Conservation (phyloP, 2,113 vertebrate genomes). For the Microcebus griseorufus region DNA sequence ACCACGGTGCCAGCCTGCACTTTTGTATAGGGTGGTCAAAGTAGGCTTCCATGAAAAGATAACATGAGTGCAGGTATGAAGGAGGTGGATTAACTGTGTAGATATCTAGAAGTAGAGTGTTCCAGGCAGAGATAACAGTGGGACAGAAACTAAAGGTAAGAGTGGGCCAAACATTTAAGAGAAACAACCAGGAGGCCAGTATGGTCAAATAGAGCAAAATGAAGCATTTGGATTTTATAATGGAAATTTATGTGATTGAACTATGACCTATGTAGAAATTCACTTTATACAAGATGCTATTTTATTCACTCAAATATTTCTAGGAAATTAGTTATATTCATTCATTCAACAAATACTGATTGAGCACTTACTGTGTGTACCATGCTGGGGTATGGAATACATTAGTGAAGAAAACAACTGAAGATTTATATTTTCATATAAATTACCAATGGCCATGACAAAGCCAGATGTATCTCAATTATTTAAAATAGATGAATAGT, state of each 20-base stretch:
- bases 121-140: neutral
- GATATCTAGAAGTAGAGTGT: fast-evolving
- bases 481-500: neutral
- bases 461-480: neutral
- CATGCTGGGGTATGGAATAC: neutral
- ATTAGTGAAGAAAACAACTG: neutral
- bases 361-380: neutral
- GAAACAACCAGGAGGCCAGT: neutral
- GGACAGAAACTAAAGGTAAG: neutral
- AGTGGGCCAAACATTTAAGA: too few species aligned
- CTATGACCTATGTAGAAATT: neutral
- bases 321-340: neutral
- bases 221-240: neutral
- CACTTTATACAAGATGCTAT: neutral
- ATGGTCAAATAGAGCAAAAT: neutral
- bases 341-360: neutral
- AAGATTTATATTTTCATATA: neutral
- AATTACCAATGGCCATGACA: neutral
- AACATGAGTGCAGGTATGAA: fast-evolving
- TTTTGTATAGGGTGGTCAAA: neutral
- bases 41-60: neutral
- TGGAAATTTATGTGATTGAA: neutral
- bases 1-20: too few species aligned
- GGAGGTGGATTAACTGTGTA: fast-evolving
- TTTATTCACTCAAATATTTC: neutral